These are phyloP conservation scores for Atta texana DNA, from an alignment of 1,140 invertebrate genomes.

Conservation along the genomic window DNA sequence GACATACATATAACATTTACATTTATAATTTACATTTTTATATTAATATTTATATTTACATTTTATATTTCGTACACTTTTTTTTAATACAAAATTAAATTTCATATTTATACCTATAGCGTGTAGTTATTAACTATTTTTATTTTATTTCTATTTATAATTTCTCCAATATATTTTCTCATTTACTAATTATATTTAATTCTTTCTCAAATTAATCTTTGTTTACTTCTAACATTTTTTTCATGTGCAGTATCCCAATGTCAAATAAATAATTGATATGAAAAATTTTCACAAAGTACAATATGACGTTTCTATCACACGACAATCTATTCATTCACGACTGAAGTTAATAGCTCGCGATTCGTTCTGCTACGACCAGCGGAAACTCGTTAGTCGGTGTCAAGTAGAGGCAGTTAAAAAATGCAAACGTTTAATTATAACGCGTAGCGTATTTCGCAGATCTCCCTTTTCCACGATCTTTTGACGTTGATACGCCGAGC, in stretches of 20 bases:
- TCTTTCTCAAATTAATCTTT: neutral
- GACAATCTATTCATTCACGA: slow-evolving; percentile 50
- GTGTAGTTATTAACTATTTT: neutral
- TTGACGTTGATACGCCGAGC: slow-evolving; percentile 47
- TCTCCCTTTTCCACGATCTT: slow-evolving; percentile 25
- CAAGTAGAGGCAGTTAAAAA: slow-evolving; percentile 76
- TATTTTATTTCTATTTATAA: slow-evolving; percentile 13
- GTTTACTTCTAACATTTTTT: neutral
- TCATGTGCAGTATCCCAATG: neutral
- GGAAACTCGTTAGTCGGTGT: slow-evolving; percentile 71
- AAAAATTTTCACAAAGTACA: slow-evolving; percentile 7
- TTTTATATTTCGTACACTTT: neutral
- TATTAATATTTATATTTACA: neutral
- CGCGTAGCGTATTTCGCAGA: slow-evolving; percentile 21
- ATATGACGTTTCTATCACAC: slow-evolving; percentile 26
- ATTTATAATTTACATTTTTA: no score
- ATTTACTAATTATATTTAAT: neutral
- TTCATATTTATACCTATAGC: neutral
- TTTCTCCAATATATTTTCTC: neutral
- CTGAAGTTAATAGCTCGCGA: slow-evolving; percentile 70
- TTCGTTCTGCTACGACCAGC: slow-evolving; percentile 29
- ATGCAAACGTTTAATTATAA: slow-evolving; percentile 75
- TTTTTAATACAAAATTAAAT: neutral
- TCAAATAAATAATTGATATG: slow-evolving; percentile 3
- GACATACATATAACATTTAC: no score